Conservation (phyloP, 2,797 vertebrate genomes). For the Danionella dracula region DNA sequence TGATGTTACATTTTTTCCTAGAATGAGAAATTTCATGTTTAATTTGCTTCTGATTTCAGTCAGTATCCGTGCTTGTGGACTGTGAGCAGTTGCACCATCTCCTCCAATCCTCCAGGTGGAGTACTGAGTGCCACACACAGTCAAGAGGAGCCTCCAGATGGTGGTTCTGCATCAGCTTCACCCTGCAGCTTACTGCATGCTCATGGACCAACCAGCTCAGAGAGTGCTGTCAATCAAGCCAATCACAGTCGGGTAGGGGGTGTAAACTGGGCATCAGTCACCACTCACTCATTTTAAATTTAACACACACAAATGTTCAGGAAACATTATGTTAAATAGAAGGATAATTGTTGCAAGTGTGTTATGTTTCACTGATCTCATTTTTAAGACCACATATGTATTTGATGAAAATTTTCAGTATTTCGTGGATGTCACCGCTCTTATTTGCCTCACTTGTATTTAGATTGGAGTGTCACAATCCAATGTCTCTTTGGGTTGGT, state of each 20-base stretch:
- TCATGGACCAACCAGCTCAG: slow-evolving; percentile 63
- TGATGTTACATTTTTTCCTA: not conserved
- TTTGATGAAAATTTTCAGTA: too few species aligned
- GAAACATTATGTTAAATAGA: too few species aligned
- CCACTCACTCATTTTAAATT: slow-evolving; percentile 75
- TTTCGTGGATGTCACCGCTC: too few species aligned
- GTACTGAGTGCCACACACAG: slow-evolving; percentile 52
- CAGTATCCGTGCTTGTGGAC: slow-evolving; percentile 89
- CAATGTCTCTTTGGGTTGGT: too few species aligned
- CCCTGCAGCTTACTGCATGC: slow-evolving; percentile 63
- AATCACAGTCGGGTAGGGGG: slow-evolving; percentile 67
- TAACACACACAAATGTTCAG: too few species aligned
- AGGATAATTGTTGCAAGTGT: too few species aligned
- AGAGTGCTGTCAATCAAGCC: slow-evolving; percentile 66
- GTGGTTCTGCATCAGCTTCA: slow-evolving; percentile 57
- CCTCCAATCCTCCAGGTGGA: slow-evolving; percentile 58
- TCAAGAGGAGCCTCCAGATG: slow-evolving; percentile 57
- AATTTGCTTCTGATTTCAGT: slow-evolving; percentile 54
- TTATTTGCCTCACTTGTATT: too few species aligned
- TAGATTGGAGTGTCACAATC: too few species aligned
- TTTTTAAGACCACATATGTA: too few species aligned
- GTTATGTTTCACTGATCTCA: too few species aligned
- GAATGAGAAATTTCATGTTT: not conserved
- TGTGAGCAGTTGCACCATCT: slow-evolving; percentile 73
- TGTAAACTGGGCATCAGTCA: slow-evolving; percentile 72